A percentile compares a stretch with the other conserved stretches of the same genome.
Evolutionary conservation across 1,140 invertebrate genomes (phyloP).

Genomic region (Trachymyrmex cornetzi): DNA sequence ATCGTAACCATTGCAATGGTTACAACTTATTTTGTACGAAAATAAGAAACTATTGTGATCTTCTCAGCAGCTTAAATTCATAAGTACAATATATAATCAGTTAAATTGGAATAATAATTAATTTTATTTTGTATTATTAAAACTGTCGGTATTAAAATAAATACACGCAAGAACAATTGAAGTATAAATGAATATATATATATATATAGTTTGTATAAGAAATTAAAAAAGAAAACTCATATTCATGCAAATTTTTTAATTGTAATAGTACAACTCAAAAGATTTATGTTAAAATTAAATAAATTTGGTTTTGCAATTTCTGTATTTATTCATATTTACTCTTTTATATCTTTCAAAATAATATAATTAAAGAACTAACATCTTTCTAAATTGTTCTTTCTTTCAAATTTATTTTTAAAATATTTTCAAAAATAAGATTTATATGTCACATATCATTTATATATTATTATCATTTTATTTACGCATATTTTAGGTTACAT

Average conservation of each 20-base stretch:
- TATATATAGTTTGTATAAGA: too few relatives aligned
- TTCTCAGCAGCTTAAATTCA: neutral
- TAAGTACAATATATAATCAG: neutral
- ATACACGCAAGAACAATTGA: neutral
- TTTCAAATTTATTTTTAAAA: neutral
- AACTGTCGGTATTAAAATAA: neutral
- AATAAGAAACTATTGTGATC: neutral
- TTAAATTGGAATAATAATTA: conserved; percentile 7
- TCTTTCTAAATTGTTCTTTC: neutral
- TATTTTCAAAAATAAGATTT: neutral
- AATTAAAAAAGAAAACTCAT: neutral
- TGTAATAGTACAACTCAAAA: neutral
- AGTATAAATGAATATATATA: neutral
- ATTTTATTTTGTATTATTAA: neutral
- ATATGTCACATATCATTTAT: neutral
- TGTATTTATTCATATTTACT: neutral
- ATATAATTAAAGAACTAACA: neutral
- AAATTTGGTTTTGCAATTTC: neutral
- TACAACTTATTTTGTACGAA: conserved; percentile 16
- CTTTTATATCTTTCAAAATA: neutral
- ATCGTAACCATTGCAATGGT: neutral
- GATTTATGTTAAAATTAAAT: neutral
- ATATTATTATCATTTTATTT: conserved; percentile 3
- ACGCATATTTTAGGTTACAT: neutral
- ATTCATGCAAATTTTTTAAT: neutral